phyloP scores from a whole-genome alignment of 1,140 invertebrate species.

The Macrosteles quadrilineatus region DNA sequence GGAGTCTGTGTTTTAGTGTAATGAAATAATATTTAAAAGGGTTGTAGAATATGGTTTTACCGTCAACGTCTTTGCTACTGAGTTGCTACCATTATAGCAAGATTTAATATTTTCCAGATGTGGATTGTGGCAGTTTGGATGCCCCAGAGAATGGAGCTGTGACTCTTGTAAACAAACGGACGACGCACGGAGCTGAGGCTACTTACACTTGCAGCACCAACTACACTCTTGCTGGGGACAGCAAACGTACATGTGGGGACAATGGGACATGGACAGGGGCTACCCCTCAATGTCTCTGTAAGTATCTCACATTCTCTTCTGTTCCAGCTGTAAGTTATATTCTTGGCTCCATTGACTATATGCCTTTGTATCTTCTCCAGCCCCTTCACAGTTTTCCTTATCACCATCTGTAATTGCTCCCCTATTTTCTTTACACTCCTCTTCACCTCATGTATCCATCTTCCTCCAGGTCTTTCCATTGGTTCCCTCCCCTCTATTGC shows the following conservation, averaged over 20 bases:
- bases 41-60: too few species aligned
- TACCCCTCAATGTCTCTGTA: conserved; percentile 75
- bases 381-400: too few species aligned
- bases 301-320: conserved; percentile 46
- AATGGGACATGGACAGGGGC: conserved; percentile 79
- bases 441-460: too few species aligned
- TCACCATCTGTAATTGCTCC: too few species aligned
- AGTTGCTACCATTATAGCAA: too few species aligned
- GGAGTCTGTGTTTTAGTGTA: too few species aligned
- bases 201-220: conserved; percentile 79
- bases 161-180: conserved; percentile 63
- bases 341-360: background rate
- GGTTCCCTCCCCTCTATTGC: too few species aligned
- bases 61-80: too few species aligned
- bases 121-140: conserved; percentile 75
- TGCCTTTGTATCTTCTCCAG: too few species aligned
- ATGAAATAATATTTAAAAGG: too few species aligned
- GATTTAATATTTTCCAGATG: conserved; percentile 59
- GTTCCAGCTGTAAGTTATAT: conserved; percentile 24
- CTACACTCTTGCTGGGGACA: conserved; percentile 77
- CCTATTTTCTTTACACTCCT: too few species aligned
- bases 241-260: conserved; percentile 72
- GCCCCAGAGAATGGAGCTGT: conserved; percentile 74
- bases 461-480: too few species aligned
- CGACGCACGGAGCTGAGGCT: conserved; percentile 76